Base-by-base conservation (phyloP, 2,888 invertebrate genomes). In the Frankliniella fusca region DNA sequence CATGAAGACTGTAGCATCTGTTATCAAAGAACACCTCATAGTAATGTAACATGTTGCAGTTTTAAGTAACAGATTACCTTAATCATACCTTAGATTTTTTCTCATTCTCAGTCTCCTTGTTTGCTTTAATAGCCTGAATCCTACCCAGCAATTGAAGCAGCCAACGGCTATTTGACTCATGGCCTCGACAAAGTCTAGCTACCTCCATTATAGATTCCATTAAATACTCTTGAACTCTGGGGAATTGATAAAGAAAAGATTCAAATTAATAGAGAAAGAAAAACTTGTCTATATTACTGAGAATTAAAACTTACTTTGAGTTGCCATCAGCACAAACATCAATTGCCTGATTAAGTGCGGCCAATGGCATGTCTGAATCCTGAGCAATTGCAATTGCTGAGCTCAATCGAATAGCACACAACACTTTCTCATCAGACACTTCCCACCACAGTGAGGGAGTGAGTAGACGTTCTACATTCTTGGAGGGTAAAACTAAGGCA, bases 111-210 rank as follows among this genome's bases (percentile, higher is more conserved):
- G 11, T 8, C 5, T 70, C 70, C 10, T 70, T 20, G 23, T 11
- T 23, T 8, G 70, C 70, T 70, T 70, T 70, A 11, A 70, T 11
- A 5, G 70, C 70, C 23, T 70, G 70, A 23, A 70, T 70, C 11
- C 70, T 20, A 11, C 70, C 70, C 23, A 70, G 23, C 70, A 70
- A n/a, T 23, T 70, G 70, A 23, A 70, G 23, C 70, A 70, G 23
- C 70, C 70, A 70, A 70, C 70, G 70, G 70, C 70, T 70, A 3
- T 70, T 70, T n/a, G 70, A 70, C 10, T 70, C 70, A 70, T 70
- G 70, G 23, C n/a, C 9, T 23, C 70, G 70, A 23, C 70, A 70
- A 20, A 70, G 0, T 70, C 70, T 70, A 11, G 23, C n/a, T 23
- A 70, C 70, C 5, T 20, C 23, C 23, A 70, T 70, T n/a, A 70